Percentiles rank a stretch among this genome's conserved stretches.
These are phyloP conservation scores for Glyphotaelius pellucidus DNA, from an alignment of 2,888 invertebrate species.

Conservation along the genomic window DNA sequence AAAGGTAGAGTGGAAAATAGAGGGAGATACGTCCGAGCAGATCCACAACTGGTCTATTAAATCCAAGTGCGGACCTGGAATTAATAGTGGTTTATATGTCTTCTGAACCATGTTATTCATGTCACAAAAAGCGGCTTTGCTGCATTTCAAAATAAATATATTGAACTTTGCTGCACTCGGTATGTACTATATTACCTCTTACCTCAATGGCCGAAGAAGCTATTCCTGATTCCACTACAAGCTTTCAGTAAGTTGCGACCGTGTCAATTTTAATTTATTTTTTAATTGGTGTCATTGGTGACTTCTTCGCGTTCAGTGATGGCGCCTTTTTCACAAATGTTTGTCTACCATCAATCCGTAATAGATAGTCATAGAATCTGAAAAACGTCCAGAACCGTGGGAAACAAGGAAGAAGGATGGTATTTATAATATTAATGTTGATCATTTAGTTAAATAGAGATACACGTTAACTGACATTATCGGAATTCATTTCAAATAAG, in stretches of 20 bases:
- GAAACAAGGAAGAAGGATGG: too few species aligned
- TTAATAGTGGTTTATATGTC: neutral
- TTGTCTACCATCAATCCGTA: neutral
- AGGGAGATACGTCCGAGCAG: too few species aligned
- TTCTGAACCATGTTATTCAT: slow-evolving; percentile 2
- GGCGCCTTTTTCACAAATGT: neutral
- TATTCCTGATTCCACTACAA: neutral
- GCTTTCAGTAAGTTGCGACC: neutral
- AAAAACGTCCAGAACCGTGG: too few species aligned
- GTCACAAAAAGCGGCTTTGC: neutral
- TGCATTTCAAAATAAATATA: neutral
- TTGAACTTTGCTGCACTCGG: neutral
- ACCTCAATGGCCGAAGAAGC: neutral
- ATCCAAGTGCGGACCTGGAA: neutral
- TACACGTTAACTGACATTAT: too few species aligned
- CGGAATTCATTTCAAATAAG: too few species aligned
- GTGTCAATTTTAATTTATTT: neutral
- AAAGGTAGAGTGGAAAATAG: too few species aligned
- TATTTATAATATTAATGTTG: too few species aligned
- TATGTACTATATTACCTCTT: neutral
- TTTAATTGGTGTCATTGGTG: neutral
- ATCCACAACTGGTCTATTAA: neutral
- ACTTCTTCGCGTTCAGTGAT: neutral
- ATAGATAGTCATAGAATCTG: too few species aligned
- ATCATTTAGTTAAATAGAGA: too few species aligned